A percentile compares a stretch with the other conserved stretches of the same genome.
phyloP scores from a whole-genome alignment of 2,797 vertebrate genomes.

The Esox masquinongy region DNA sequence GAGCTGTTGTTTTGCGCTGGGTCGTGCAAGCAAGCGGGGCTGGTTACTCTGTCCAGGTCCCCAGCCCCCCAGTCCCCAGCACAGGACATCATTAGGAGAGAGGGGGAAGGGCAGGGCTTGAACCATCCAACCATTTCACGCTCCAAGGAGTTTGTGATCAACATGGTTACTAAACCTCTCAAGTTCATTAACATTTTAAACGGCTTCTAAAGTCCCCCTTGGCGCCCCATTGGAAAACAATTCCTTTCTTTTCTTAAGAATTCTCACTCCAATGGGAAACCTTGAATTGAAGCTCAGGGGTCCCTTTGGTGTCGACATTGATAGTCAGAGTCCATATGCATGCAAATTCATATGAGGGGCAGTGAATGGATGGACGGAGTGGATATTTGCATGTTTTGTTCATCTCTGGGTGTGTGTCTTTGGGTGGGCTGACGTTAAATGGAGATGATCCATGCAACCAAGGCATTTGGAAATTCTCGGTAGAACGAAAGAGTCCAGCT shows the following conservation, averaged over 20 bases:
- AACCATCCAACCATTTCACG: constrained; percentile 55
- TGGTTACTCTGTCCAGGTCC: constrained; percentile 42
- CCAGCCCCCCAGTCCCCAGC: constrained; percentile 16
- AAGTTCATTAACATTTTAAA: constrained; percentile 57
- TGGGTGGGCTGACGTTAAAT: constrained; percentile 62
- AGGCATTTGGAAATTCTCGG: constrained; percentile 18
- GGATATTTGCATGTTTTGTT: constrained; percentile 66
- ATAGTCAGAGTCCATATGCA: constrained; percentile 22
- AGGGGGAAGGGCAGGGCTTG: constrained; percentile 41
- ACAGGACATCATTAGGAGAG: constrained; percentile 52
- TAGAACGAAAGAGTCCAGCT: constrained; percentile 38
- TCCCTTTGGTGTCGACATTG: constrained; percentile 37
- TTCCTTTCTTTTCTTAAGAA: constrained; percentile 31
- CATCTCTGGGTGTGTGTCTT: constrained; percentile 50
- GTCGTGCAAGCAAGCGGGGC: constrained; percentile 41
- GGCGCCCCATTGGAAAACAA: constrained; percentile 33
- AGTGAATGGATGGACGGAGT: constrained; percentile 24
- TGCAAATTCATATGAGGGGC: constrained; percentile 31
- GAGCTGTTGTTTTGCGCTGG: constrained; percentile 63
- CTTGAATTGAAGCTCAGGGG: constrained; percentile 1
- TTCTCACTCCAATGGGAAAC: constrained; percentile 44
- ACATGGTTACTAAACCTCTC: constrained; percentile 33
- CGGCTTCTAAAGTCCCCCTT: constrained; percentile 16
- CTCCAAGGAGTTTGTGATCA: constrained; percentile 57
- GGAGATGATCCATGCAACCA: constrained; percentile 55